Conservation (phyloP, 2,888 invertebrate species). For the Nipponacmea schrenckii region DNA sequence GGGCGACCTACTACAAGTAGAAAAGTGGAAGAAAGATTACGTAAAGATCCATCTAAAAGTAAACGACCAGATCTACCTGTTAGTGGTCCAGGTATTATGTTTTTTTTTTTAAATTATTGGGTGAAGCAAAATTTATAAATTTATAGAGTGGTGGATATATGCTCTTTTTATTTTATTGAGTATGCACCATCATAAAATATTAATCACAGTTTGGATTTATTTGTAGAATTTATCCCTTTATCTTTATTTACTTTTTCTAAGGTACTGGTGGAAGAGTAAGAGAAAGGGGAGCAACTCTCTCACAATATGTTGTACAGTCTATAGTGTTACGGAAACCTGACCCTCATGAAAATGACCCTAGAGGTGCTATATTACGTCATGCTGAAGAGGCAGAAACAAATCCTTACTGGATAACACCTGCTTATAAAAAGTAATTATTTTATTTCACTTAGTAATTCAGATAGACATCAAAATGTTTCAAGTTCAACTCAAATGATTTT, state of each 20-base stretch:
- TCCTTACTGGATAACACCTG: constrained; percentile 83
- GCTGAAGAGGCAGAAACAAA: constrained; percentile 95
- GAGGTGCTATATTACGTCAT: constrained; percentile 92
- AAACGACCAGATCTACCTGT: constrained; percentile 72
- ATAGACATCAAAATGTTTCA: too few relatives aligned
- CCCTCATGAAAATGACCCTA: constrained; percentile 77
- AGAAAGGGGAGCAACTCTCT: constrained; percentile 92
- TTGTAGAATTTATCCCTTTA: too few relatives aligned
- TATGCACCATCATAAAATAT: too few relatives aligned
- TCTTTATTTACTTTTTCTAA: constrained; percentile 23
- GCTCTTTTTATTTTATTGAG: too few relatives aligned
- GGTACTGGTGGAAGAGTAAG: constrained; percentile 88
- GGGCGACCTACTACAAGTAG: constrained; percentile 81
- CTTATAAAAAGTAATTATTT: constrained; percentile 58
- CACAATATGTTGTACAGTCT: constrained; percentile 95
- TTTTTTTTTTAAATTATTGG: neutral
- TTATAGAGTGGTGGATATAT: too few relatives aligned
- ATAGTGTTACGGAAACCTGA: constrained; percentile 85
- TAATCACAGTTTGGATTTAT: too few relatives aligned
- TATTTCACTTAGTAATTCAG: neutral
- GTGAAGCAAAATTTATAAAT: neutral
- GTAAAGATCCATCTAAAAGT: constrained; percentile 74
- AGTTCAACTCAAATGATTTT: too few relatives aligned
- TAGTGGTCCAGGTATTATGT: constrained; percentile 69
- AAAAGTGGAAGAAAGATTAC: constrained; percentile 90